Base-by-base conservation (phyloP, 2,797 vertebrate species). In the Artibeus jamaicensis region DNA sequence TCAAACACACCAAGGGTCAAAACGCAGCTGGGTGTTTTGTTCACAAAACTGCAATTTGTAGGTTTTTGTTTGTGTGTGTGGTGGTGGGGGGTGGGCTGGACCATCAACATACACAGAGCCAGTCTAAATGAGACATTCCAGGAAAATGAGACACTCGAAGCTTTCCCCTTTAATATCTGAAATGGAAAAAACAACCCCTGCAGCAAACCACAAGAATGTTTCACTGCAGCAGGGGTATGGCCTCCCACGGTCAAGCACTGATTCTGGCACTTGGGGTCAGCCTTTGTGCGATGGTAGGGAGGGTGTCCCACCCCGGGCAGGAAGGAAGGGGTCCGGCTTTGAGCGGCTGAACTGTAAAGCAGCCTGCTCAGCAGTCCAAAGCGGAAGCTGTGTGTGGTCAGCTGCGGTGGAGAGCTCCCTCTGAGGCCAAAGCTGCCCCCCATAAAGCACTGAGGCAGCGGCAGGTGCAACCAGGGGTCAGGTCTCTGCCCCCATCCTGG, bases 41-140 rank as follows among this genome's bases (percentile, higher is more conserved):
- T 76, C 62, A 50, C 6, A 37, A 65, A 57, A 9, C 55, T 50
- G 32, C 68, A 16, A 93, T 93, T 85, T 93, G 87, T 77, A 62
- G 53, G 37, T 29, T 37, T 44, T 15, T 79, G 83, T 83, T 77
- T n/a, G 6, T 34, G 18, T 67, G 29, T n/a, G 39, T 42, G 39
- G 39, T 42, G 39, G 39, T 42, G 39, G 7, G 39, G 39, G 39
- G 39, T 42, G 39, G 44, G 21, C 55, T 94, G 46, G 76, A 78
- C 29, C 2, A 9, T 89, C 9, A 18, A 48, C 42, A 87, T 22
- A 67, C 55, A 88, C 39, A 84, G 18, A 67, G 62, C 57, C 76
- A 19, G 88, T 96, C 84, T 94, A 90, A 90, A 95, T 5, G 89
- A 96, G 85, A 81, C 94, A 91, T 96, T 96, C 94, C 92, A 94